These are phyloP conservation scores for Therioaphis trifolii DNA, from an alignment of 2,888 invertebrate species.

Conservation along the genomic window DNA sequence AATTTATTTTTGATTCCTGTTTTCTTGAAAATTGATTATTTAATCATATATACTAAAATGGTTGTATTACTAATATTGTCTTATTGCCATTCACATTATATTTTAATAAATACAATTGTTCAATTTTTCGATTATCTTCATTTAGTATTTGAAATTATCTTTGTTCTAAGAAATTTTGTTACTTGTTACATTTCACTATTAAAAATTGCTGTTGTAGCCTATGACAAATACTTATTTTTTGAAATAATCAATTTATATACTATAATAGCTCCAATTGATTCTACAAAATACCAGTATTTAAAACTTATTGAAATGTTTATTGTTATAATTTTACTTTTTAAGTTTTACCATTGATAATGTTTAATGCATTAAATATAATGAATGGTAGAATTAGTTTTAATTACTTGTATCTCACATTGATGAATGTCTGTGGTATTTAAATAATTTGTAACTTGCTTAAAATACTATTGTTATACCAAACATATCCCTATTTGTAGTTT, in stretches of 20 bases:
- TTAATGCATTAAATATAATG: background rate
- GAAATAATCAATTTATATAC: background rate
- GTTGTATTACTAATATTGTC: background rate
- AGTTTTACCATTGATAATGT: background rate
- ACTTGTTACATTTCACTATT: conserved; percentile 3
- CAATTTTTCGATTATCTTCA: background rate
- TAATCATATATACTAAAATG: background rate
- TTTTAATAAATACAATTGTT: conserved; percentile 9
- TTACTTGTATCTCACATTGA: background rate
- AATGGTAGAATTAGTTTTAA: background rate
- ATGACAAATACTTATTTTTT: background rate
- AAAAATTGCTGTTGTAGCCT: background rate
- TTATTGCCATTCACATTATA: background rate
- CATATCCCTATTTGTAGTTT: conserved; percentile 19
- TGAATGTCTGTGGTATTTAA: background rate
- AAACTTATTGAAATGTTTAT: background rate
- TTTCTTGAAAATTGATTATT: background rate
- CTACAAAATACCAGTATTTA: background rate
- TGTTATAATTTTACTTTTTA: background rate
- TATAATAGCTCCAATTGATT: background rate
- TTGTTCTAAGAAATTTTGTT: background rate
- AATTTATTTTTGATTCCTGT: background rate
- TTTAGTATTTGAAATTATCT: background rate
- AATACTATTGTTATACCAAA: conserved; percentile 28
- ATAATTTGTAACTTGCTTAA: conserved; percentile 17